Percentiles rank a stretch among this genome's conserved stretches.
These are phyloP conservation scores for Tragulus kanchil DNA, from an alignment of 2,113 vertebrate genomes.

Conservation along the genomic window DNA sequence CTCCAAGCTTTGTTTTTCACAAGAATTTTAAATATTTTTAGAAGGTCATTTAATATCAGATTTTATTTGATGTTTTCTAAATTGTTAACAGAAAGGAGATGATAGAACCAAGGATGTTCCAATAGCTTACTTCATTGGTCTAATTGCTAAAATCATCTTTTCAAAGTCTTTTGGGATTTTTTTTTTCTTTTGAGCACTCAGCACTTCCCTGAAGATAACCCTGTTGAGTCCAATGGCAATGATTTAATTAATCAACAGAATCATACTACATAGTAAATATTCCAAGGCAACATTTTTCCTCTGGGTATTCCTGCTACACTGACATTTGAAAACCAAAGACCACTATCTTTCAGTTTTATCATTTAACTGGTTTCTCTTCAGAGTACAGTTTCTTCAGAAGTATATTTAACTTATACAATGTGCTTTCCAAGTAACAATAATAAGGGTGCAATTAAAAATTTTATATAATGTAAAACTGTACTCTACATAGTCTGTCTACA, in stretches of 20 bases:
- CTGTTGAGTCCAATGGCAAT: not conserved
- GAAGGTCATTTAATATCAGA: not conserved
- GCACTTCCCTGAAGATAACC: not conserved
- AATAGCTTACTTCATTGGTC: not conserved
- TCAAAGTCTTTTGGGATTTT: not conserved
- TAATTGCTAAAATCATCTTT: not conserved
- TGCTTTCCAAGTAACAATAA: not conserved
- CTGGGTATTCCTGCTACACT: not conserved
- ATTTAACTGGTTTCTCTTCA: constrained; percentile 30
- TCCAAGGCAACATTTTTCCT: not conserved
- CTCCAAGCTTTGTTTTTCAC: not conserved
- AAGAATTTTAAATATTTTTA: constrained; percentile 56
- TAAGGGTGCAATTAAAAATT: not conserved
- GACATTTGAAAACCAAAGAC: constrained; percentile 7
- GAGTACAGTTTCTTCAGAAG: not conserved
- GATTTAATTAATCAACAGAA: not conserved
- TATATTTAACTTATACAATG: not conserved
- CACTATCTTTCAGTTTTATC: constrained; percentile 7
- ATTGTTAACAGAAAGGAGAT: constrained; percentile 34
- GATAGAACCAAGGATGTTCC: not conserved
- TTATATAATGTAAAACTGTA: not conserved
- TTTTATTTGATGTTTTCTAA: not conserved
- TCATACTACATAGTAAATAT: not conserved
- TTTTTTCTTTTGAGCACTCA: not conserved
- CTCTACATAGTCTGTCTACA: not conserved